A percentile compares a stretch with the other conserved stretches of the same genome.
Conservation (phyloP, 2,797 vertebrate species). For the Esox masquinongy region DNA sequence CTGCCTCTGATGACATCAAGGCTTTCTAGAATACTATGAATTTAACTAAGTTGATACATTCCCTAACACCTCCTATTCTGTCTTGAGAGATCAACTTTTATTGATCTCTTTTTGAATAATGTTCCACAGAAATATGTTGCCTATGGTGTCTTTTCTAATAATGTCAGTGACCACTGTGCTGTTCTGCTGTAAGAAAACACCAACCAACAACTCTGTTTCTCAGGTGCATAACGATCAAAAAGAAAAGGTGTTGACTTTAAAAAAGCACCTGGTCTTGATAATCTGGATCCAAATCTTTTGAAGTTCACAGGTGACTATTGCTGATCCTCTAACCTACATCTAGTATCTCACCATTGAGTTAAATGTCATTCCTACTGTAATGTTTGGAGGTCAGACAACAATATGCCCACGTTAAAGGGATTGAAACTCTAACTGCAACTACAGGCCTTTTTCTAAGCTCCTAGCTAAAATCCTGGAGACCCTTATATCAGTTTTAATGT, state of each 20-base stretch:
- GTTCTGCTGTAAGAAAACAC: not conserved
- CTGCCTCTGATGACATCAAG: slow-evolving; percentile 5
- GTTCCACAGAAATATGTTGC: not conserved
- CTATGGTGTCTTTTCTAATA: not conserved
- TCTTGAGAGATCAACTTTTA: not conserved
- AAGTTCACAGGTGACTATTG: not conserved
- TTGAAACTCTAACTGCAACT: too few species aligned
- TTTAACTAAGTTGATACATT: not conserved
- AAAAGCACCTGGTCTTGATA: not conserved
- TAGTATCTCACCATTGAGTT: too few species aligned
- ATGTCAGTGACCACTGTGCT: not conserved
- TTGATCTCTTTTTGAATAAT: not conserved
- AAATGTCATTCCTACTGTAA: too few species aligned
- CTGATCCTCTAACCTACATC: not conserved
- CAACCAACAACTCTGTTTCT: not conserved
- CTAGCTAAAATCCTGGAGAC: too few species aligned
- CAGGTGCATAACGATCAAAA: not conserved
- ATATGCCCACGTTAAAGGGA: too few species aligned
- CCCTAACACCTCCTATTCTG: not conserved
- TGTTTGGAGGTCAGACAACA: too few species aligned
- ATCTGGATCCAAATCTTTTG: not conserved
- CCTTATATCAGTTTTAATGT: too few species aligned
- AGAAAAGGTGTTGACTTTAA: not conserved
- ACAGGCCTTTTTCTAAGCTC: not conserved
- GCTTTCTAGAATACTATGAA: not conserved